Base-by-base conservation (phyloP, 2,888 invertebrate species). In the Agrenia bidenticulata region DNA sequence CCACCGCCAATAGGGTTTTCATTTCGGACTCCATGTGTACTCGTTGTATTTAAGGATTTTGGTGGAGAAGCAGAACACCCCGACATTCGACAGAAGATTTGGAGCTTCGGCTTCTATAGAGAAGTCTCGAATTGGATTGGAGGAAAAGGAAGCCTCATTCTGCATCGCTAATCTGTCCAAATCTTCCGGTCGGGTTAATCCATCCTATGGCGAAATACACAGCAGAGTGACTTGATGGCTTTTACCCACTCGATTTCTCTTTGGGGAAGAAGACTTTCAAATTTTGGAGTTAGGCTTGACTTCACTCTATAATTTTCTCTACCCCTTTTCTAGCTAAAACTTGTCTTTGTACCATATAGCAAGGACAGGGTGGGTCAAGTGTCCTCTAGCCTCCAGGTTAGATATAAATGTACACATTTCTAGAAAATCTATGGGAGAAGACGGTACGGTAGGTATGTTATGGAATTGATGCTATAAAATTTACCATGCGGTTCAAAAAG, bases 141-240 rank as follows among this genome's bases (percentile, higher is more conserved):
- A 60, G 51, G 60, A 60, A 60, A 23, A 49, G 49, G 60, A 60
- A 51, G 23, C 51, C 51, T 60, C 51, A 60, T 60, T 60, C 54
- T 64, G 53, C 64, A 64, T 64, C 60, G 55, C 60, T 64, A 64
- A 55, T 64, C 64, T 64, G 60, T 61, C 64, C 60, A 60, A 64
- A 64, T 64, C 64, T 64, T 64, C 60, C 64, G 60, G 64, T 64
- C 50, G 64, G 60, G 54, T 60, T 59, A 60, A 64, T 64, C 55
- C 42, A 19, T 64, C 59, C 58, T 26, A 58, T 15, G 51, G 51
- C 60, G 45, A 51, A 9, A 24, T 51, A 45, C 15, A 45, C 45
- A 15, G 45, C 15, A 45, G 45, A 45, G 9, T 45, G 45, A 45
- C 45, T 45, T 45, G 45, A 45, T 45, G 45, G 45, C 45, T 45